Conservation (phyloP, 1,140 invertebrate species). For the Condylostylus longicornis region DNA sequence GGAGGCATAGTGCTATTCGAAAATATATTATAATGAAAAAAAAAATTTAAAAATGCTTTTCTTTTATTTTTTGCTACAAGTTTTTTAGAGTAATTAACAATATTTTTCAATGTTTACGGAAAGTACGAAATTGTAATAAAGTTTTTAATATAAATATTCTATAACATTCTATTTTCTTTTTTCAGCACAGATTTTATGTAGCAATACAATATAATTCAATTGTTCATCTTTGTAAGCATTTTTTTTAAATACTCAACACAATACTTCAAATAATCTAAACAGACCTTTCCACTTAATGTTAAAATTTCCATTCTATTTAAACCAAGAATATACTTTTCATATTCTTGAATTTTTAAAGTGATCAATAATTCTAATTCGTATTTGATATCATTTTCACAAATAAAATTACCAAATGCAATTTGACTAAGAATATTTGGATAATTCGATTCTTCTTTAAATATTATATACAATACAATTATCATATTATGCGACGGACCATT, state of each 20-base stretch:
- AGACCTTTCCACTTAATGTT: constrained; percentile 14
- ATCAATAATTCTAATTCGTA: constrained; percentile 16
- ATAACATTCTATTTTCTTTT: no score
- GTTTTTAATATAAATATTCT: no score
- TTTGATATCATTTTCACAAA: constrained; percentile 18
- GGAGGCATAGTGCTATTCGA: no score
- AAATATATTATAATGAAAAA: no score
- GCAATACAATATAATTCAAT: no score
- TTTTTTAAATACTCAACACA: constrained; percentile 18
- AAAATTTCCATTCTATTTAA: constrained; percentile 13
- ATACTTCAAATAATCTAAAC: constrained; percentile 18
- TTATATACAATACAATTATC: constrained; percentile 31
- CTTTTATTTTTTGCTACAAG: no score
- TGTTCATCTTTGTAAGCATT: no score
- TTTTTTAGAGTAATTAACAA: no score
- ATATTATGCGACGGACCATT: constrained; percentile 34
- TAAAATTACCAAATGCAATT: constrained; percentile 23
- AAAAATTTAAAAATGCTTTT: no score
- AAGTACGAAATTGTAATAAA: no score
- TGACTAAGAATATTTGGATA: constrained; percentile 27
- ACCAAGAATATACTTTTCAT: constrained; percentile 12
- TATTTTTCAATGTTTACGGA: no score
- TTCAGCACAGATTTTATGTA: no score
- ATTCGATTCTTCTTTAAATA: constrained; percentile 21
- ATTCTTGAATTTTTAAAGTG: constrained; percentile 18